Percentiles rank a stretch among this genome's conserved stretches.
These are phyloP conservation scores for Paragorgia papillata DNA, from an alignment of 92 coral and sea anemone species.

Conservation along the genomic window DNA sequence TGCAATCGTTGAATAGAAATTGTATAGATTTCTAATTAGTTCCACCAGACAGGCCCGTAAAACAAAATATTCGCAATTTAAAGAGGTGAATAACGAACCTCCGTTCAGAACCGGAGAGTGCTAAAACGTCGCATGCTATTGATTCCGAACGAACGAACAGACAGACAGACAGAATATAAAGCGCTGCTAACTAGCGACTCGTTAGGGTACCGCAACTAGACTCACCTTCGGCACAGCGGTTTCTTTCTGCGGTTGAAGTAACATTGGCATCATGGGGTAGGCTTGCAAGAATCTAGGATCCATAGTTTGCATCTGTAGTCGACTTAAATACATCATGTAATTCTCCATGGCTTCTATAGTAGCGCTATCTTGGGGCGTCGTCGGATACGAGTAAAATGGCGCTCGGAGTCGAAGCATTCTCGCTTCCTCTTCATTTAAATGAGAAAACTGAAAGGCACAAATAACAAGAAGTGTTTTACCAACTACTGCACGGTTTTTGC, in stretches of 20 bases:
- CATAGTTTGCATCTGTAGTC: conserved; percentile 2
- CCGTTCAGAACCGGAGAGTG: too few species aligned
- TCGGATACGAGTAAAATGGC: not conserved
- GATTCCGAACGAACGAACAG: too few species aligned
- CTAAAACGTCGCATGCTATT: too few species aligned
- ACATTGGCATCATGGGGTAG: conserved; percentile 30
- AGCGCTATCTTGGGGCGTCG: conserved; percentile 28
- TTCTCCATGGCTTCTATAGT: conserved; percentile 38
- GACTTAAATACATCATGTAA: conserved; percentile 32
- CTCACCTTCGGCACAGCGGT: conserved; percentile 18
- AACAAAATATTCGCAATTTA: too few species aligned
- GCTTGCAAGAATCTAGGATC: conserved; percentile 37
- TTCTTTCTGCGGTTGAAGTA: conserved; percentile 18
- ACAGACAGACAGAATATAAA: too few species aligned
- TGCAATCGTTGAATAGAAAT: too few species aligned
- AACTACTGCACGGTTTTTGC: not conserved
- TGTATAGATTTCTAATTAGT: too few species aligned
- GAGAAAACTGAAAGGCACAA: conserved; percentile 7
- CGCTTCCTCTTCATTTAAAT: conserved; percentile 31
- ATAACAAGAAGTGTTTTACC: not conserved
- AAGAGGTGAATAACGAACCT: too few species aligned
- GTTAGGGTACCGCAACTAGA: too few species aligned
- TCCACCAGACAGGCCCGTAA: too few species aligned
- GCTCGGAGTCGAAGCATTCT: not conserved
- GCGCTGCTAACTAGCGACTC: too few species aligned